phyloP scores from a whole-genome alignment of 2,797 vertebrate genomes.

The Cyclura pinguis region DNA sequence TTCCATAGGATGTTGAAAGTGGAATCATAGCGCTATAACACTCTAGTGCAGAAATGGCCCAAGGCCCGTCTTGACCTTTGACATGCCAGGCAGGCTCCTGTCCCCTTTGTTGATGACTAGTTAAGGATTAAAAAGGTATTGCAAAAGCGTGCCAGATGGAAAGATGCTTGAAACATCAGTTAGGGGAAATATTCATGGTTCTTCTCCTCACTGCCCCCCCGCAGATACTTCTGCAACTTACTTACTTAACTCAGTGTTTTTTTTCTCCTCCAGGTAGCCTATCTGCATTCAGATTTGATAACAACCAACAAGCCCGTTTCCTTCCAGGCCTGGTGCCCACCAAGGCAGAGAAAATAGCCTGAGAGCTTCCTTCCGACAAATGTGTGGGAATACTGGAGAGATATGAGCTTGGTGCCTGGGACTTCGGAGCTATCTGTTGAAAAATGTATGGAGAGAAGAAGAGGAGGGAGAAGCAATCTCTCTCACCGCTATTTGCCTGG shows the following conservation, averaged over 20 bases:
- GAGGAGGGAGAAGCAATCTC: background rate
- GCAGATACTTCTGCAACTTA: background rate
- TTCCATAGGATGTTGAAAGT: no score
- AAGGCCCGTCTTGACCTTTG: no score
- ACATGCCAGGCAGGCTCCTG: no score
- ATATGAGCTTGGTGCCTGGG: background rate
- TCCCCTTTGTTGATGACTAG: no score
- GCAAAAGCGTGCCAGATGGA: no score
- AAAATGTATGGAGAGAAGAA: background rate
- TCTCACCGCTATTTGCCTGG: background rate
- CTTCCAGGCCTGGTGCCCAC: background rate
- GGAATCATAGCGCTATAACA: no score
- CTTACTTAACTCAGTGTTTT: background rate
- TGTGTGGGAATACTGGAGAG: background rate
- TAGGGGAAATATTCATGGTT: no score
- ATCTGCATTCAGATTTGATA: background rate
- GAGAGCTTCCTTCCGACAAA: background rate
- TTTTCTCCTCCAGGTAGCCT: background rate
- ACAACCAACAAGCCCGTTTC: background rate
- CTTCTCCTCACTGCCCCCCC: no score
- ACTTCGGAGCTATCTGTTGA: background rate
- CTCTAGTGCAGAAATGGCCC: no score
- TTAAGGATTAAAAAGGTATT: no score
- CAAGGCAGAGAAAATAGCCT: background rate
- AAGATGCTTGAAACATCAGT: no score